Conservation (phyloP, 2,888 invertebrate genomes). For the Lasioglossum oenotherae region DNA sequence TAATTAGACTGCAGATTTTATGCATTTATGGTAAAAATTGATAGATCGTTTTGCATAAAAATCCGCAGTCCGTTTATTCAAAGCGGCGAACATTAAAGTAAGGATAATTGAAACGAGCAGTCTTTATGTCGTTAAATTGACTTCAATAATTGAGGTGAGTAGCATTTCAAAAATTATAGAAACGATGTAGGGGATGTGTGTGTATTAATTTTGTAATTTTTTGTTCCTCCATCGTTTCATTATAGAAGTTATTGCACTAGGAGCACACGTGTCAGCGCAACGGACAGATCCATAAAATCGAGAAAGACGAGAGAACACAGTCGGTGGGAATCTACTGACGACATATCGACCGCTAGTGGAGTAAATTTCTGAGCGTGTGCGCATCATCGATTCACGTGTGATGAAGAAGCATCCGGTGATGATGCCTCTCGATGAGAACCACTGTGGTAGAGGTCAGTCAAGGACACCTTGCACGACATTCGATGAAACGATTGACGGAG, state of each 20-base stretch:
- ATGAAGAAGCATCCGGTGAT: background rate
- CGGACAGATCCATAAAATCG: conserved; percentile 48
- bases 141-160: background rate
- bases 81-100: background rate
- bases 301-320: conserved; percentile 21
- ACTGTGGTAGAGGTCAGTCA: conserved; percentile 75
- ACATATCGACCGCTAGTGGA: conserved; percentile 71
- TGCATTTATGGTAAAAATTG: background rate
- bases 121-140: background rate
- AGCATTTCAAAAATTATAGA: background rate
- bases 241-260: conserved; percentile 30
- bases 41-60: background rate
- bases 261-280: conserved; percentile 58
- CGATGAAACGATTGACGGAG: conserved; percentile 53
- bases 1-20: background rate
- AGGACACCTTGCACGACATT: conserved; percentile 80
- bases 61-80: background rate
- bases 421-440: conserved; percentile 70
- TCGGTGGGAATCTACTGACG: conserved; percentile 64
- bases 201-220: background rate
- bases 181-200: background rate
- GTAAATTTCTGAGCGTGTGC: conserved; percentile 50
- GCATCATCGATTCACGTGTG: conserved; percentile 26
- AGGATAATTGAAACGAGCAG: background rate
- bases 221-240: background rate